phyloP scores from a whole-genome alignment of 2,797 vertebrate species.

The Cirrhinus mrigala region DNA sequence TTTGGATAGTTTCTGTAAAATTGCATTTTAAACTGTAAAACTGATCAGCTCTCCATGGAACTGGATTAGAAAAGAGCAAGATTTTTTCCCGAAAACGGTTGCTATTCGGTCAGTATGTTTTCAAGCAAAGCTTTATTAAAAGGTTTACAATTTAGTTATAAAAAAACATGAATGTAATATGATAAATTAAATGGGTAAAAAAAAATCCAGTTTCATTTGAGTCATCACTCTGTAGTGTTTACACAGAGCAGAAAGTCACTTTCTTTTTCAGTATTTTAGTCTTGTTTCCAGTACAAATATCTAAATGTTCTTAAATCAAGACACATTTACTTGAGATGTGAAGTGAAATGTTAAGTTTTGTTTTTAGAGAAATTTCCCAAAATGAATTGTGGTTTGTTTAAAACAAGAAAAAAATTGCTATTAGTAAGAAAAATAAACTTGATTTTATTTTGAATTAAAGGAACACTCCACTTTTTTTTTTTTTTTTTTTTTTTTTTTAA shows the following conservation, averaged over 20 bases:
- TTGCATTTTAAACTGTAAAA: not conserved
- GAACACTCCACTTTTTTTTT: too few relatives aligned
- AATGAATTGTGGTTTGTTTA: not conserved
- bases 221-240: not conserved
- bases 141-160: not conserved
- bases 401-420: not conserved
- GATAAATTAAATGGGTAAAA: not conserved
- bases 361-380: not conserved
- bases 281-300: not conserved
- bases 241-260: not conserved
- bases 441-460: not conserved
- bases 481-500: too few relatives aligned
- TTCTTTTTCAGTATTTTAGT: not conserved
- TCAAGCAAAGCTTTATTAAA: not conserved
- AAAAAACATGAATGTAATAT: not conserved
- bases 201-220: not conserved
- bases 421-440: not conserved
- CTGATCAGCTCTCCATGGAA: not conserved
- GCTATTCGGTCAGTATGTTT: not conserved
- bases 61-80: not conserved
- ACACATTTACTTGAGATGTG: not conserved
- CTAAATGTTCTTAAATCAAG: not conserved
- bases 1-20: not conserved
- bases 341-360: not conserved
- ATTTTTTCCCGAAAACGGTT: not conserved